Percentiles rank a stretch among this genome's conserved stretches.
Conservation (phyloP, 2,113 vertebrate species). For the Pedetes capensis region DNA sequence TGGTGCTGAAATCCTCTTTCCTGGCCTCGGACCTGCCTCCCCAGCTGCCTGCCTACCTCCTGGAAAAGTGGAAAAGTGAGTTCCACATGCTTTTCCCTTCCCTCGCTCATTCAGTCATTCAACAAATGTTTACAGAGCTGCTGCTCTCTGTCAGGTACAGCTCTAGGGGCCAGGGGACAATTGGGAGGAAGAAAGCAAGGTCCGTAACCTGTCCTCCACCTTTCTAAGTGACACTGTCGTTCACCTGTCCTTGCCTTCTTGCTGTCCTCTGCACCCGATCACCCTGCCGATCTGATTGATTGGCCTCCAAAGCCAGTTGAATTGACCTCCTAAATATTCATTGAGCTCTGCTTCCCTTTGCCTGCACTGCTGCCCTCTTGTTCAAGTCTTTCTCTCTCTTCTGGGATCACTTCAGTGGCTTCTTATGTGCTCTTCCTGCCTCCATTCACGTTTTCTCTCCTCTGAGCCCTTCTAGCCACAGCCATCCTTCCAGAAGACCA, state of each 20-base stretch:
- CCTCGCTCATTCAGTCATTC: background rate
- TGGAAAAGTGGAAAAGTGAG: too few relatives aligned
- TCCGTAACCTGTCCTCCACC: background rate
- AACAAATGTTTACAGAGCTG: background rate
- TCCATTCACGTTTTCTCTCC: background rate
- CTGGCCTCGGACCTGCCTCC: fast-evolving
- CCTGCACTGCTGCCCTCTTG: fast-evolving
- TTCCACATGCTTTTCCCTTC: fast-evolving
- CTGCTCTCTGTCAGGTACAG: fast-evolving
- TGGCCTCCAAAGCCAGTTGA: fast-evolving
- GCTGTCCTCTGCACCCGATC: background rate
- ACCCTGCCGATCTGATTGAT: fast-evolving
- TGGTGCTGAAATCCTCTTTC: background rate
- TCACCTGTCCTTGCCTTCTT: background rate
- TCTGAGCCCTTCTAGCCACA: too few relatives aligned
- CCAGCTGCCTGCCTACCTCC: background rate
- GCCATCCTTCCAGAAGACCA: background rate
- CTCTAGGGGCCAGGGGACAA: too few relatives aligned
- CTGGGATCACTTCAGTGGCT: background rate
- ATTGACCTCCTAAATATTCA: background rate
- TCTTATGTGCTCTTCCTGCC: background rate
- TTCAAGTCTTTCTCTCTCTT: background rate
- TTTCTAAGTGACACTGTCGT: background rate
- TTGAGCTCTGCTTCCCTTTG: background rate
- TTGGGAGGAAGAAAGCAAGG: background rate